These are phyloP conservation scores for Chlamydotis undulata DNA, from an alignment of 2,113 vertebrate genomes.

Conservation along the genomic window DNA sequence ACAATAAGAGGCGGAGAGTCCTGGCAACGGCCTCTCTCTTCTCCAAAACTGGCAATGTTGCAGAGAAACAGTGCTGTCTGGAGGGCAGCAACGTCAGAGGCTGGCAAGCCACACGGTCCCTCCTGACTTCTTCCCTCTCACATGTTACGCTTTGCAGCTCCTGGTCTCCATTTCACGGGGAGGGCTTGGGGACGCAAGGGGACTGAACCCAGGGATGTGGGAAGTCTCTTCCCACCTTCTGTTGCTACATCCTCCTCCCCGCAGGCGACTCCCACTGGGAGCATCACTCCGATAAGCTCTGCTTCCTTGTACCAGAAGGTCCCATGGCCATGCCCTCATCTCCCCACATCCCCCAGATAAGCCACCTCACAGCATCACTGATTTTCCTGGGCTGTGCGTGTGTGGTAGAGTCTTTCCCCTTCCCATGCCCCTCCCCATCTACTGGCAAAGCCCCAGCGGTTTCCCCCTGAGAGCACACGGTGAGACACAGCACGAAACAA, in stretches of 20 bases:
- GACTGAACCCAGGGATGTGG: neutral
- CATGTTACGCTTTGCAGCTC: neutral
- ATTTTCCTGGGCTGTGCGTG: neutral
- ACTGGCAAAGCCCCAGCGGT: neutral
- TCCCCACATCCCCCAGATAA: neutral
- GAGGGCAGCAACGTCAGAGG: neutral
- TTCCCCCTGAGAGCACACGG: neutral
- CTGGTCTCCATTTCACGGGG: neutral
- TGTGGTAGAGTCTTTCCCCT: neutral
- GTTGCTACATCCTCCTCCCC: neutral
- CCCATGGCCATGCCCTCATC: neutral
- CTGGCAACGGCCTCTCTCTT: neutral
- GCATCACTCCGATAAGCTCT: neutral
- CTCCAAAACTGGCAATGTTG: neutral
- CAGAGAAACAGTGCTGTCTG: neutral
- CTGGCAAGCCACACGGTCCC: neutral
- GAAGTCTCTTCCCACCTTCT: neutral
- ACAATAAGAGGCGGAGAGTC: neutral
- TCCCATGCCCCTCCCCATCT: neutral
- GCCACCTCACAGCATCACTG: neutral
- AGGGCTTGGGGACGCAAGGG: neutral
- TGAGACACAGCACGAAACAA: slow-evolving; percentile 55
- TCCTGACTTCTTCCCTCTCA: neutral
- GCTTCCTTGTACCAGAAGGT: neutral
- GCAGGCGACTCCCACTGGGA: neutral